Conservation (phyloP, 2,888 invertebrate genomes). For the Cheilosia variabilis region DNA sequence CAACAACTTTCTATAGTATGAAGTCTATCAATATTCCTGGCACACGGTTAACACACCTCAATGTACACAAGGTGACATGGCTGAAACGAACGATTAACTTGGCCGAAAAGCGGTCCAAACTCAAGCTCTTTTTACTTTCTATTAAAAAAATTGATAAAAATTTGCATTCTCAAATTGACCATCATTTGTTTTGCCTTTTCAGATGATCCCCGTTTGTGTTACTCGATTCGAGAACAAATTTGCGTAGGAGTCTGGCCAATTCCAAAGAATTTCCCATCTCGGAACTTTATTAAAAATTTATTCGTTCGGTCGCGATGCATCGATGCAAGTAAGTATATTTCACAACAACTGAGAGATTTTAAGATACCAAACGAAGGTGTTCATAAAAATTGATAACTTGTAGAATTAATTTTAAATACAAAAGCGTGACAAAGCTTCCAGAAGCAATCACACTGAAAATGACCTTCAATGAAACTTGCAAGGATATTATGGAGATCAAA, state of each 20-base stretch:
- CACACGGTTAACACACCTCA: too few relatives aligned
- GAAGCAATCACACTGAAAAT: constrained; percentile 76
- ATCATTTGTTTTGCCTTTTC: neutral
- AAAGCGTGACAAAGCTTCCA: constrained; percentile 76
- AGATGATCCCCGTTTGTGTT: constrained; percentile 92
- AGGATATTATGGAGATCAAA: constrained; percentile 74
- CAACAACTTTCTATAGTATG: too few relatives aligned
- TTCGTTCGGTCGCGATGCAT: constrained; percentile 94
- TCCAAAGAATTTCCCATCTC: constrained; percentile 89
- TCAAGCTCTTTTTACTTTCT: too few relatives aligned
- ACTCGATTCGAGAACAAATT: constrained; percentile 96
- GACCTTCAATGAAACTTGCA: constrained; percentile 75
- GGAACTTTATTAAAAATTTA: constrained; percentile 90
- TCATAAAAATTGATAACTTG: constrained; percentile 78
- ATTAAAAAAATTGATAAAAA: too few relatives aligned
- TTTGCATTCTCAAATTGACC: neutral
- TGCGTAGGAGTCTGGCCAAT: constrained; percentile 93
- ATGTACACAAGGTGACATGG: too few relatives aligned
- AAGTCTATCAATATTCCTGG: too few relatives aligned
- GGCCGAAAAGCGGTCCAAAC: too few relatives aligned
- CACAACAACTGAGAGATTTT: neutral
- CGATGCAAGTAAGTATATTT: constrained; percentile 87
- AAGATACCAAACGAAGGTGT: constrained; percentile 61
- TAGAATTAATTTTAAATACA: constrained; percentile 78
- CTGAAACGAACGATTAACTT: too few relatives aligned